phyloP scores from a whole-genome alignment of 64 coral and sea anemone species.

The Pocillopora damicornis region DNA sequence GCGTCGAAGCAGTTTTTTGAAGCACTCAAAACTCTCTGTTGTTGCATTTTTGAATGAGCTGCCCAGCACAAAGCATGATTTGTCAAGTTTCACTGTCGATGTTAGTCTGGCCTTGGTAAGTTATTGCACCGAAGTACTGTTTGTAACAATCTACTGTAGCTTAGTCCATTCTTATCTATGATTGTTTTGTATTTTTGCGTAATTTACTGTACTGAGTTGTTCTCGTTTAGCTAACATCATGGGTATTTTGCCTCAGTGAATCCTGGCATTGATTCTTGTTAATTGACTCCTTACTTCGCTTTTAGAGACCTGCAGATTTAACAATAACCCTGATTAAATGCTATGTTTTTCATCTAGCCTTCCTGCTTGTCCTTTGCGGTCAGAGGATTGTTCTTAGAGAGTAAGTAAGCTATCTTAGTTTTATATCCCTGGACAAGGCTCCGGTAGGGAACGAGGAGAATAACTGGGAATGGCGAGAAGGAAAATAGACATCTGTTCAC shows the following conservation, averaged over 20 bases:
- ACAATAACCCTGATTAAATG: not conserved
- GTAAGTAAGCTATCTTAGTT: conserved; percentile 35
- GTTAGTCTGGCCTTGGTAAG: conserved; percentile 85
- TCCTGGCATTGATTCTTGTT: not conserved
- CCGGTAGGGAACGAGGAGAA: no score
- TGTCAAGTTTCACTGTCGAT: conserved; percentile 76
- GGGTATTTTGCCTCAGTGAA: not conserved
- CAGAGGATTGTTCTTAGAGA: conserved; percentile 86
- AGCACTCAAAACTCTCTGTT: conserved; percentile 87
- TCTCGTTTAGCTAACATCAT: no score
- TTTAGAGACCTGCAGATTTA: not conserved
- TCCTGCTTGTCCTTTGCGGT: conserved; percentile 80
- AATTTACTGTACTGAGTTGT: no score
- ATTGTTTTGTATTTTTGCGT: no score
- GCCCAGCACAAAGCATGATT: conserved; percentile 81
- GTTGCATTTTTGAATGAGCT: conserved; percentile 95
- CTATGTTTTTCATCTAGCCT: conserved; percentile 47
- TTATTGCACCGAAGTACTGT: not conserved
- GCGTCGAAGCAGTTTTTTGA: conserved; percentile 48
- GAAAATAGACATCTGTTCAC: no score
- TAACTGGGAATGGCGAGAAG: no score
- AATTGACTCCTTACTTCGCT: not conserved
- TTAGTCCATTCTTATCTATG: no score
- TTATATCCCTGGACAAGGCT: no score
- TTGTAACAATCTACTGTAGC: not conserved